Percentiles rank a stretch among this genome's conserved stretches.
phyloP scores from a whole-genome alignment of 2,888 invertebrate species.

The Ophioninae sp. region DNA sequence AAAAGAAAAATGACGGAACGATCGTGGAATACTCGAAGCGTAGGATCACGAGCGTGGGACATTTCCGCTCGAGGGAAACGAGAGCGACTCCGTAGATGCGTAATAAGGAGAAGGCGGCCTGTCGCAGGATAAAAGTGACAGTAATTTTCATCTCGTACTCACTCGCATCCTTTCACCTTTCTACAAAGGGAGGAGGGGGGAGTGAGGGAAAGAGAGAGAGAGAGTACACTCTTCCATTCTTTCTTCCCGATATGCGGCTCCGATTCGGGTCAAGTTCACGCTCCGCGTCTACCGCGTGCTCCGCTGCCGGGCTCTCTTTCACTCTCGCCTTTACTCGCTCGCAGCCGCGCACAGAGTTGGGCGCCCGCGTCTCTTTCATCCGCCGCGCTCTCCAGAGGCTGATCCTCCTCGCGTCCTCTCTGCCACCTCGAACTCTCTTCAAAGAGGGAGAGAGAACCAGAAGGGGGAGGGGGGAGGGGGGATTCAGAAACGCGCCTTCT shows the following conservation, averaged over 20 bases:
- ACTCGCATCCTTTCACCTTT: slow-evolving; percentile 60
- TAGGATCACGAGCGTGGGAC: background rate
- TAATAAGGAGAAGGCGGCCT: slow-evolving; percentile 30
- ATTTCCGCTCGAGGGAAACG: background rate
- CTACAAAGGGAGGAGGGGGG: slow-evolving; percentile 22
- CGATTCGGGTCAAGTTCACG: slow-evolving; percentile 73
- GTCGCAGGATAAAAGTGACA: slow-evolving; percentile 53
- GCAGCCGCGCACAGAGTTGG: slow-evolving; percentile 28
- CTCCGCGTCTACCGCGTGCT: slow-evolving; percentile 59
- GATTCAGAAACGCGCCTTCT: slow-evolving; percentile 4
- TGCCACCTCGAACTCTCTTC: slow-evolving; percentile 65
- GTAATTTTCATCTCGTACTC: slow-evolving; percentile 53
- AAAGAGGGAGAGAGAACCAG: too few relatives aligned
- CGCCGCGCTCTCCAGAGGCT: slow-evolving; percentile 10
- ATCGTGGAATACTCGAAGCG: too few relatives aligned
- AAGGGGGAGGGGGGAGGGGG: too few relatives aligned
- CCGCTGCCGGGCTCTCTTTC: slow-evolving; percentile 51
- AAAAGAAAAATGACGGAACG: background rate
- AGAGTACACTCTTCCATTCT: slow-evolving; percentile 70
- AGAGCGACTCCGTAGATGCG: background rate
- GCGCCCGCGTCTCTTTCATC: slow-evolving; percentile 47
- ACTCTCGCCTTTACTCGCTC: slow-evolving; percentile 52
- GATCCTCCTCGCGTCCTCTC: slow-evolving; percentile 33
- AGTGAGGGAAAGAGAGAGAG: slow-evolving; percentile 28
- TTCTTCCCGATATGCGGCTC: slow-evolving; percentile 65